Evolutionary conservation across 2,797 vertebrate genomes (phyloP).

Genomic region (Myotis pilosus): DNA sequence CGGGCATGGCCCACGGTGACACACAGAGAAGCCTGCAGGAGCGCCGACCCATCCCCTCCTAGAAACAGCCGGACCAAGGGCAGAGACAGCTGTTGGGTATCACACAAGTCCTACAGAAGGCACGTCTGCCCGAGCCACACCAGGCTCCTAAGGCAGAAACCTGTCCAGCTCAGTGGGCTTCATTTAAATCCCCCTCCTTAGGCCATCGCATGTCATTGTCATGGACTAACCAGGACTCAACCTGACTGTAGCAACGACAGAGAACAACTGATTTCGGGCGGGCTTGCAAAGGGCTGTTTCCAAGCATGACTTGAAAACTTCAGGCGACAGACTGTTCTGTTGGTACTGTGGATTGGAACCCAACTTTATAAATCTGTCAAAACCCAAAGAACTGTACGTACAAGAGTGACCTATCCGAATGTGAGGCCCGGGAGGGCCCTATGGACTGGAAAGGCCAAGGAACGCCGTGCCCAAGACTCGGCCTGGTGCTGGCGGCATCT

Average conservation of each 20-base stretch:
- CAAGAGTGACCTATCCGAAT: too few relatives aligned
- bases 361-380: not conserved
- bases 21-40: too few relatives aligned
- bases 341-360: not conserved
- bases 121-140: not conserved
- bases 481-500: not conserved
- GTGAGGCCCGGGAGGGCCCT: not conserved
- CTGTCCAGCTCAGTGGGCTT: not conserved
- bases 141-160: not conserved
- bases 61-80: not conserved
- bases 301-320: not conserved
- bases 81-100: not conserved
- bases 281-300: not conserved
- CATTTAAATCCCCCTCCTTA: fast-evolving
- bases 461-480: not conserved
- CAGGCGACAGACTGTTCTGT: not conserved
- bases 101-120: not conserved
- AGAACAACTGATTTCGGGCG: not conserved
- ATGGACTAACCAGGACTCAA: not conserved
- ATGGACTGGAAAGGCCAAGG: not conserved
- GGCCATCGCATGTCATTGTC: too few relatives aligned
- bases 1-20: not conserved
- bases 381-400: not conserved
- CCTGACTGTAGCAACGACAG: not conserved
- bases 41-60: not conserved